Percentiles rank a stretch among this genome's conserved stretches.
Evolutionary conservation across 1,140 invertebrate genomes (phyloP).

Genomic region (Drosophila mauritiana): DNA sequence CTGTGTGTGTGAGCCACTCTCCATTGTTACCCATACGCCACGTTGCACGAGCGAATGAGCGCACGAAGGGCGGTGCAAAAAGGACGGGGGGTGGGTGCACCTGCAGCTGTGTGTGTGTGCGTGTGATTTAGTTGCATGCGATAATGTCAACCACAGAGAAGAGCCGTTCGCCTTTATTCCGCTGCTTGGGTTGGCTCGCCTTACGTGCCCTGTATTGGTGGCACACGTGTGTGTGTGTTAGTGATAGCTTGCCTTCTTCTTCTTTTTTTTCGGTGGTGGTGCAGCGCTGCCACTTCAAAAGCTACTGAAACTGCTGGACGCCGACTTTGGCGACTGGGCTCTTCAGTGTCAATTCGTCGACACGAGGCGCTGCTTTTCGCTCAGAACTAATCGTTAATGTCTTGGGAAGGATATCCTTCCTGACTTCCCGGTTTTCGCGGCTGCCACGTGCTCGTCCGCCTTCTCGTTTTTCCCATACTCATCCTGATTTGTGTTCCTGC

Average conservation of each 20-base stretch:
- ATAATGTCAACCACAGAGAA: constrained; percentile 77
- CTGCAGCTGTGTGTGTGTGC: constrained; percentile 31
- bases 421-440: constrained; percentile 23
- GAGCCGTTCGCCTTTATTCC: constrained; percentile 45
- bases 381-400: constrained; percentile 49
- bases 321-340: constrained; percentile 62
- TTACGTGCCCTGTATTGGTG: constrained; percentile 68
- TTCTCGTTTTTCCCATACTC: constrained; percentile 34
- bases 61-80: constrained; percentile 69
- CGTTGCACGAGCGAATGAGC: constrained; percentile 75
- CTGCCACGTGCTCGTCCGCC: constrained; percentile 6
- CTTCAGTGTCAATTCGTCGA: constrained; percentile 83
- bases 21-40: constrained; percentile 76
- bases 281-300: constrained; percentile 60
- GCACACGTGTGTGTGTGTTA: constrained; percentile 19
- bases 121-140: constrained; percentile 75
- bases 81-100: constrained; percentile 16
- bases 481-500: constrained; percentile 23
- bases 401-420: constrained; percentile 33
- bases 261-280: constrained; percentile 56
- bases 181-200: constrained; percentile 51
- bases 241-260: constrained; percentile 12
- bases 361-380: constrained; percentile 74
- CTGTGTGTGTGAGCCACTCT: constrained; percentile 15
- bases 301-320: constrained; percentile 40